phyloP scores from a whole-genome alignment of 2,113 vertebrate species.

The Numenius arquata region DNA sequence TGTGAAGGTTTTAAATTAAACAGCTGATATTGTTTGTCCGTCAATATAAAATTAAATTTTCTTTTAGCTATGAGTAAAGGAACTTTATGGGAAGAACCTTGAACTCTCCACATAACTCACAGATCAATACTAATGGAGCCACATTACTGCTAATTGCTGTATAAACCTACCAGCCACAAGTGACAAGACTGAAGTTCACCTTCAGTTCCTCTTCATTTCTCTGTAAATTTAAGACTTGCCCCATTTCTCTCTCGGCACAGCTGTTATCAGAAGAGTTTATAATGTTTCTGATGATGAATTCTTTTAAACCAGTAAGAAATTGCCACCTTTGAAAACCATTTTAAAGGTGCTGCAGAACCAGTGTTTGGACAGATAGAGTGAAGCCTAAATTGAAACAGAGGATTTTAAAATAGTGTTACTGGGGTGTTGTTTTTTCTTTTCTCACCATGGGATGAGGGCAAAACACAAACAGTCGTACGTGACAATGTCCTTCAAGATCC shows the following conservation, averaged over 20 bases:
- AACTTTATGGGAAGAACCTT: not conserved
- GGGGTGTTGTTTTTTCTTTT: not conserved
- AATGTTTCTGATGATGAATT: not conserved
- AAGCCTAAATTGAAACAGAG: not conserved
- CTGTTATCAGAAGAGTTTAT: not conserved
- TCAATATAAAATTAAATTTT: not conserved
- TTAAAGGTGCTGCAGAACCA: not conserved
- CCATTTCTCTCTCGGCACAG: not conserved
- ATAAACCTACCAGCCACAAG: not conserved
- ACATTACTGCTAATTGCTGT: not conserved
- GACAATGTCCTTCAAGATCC: not conserved
- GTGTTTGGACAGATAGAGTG: not conserved
- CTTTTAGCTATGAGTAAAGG: not conserved
- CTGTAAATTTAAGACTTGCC: not conserved
- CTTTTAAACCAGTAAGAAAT: not conserved
- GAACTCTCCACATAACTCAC: not conserved
- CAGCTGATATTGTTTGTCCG: not conserved
- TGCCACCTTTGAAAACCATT: not conserved
- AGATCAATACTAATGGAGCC: not conserved
- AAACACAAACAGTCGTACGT: fast-evolving
- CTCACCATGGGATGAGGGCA: not conserved
- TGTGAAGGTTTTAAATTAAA: not conserved
- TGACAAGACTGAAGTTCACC: not conserved
- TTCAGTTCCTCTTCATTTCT: not conserved
- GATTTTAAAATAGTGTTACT: not conserved